phyloP scores from a whole-genome alignment of 2,797 vertebrate genomes.

The Gymnoscopelus braueri region DNA sequence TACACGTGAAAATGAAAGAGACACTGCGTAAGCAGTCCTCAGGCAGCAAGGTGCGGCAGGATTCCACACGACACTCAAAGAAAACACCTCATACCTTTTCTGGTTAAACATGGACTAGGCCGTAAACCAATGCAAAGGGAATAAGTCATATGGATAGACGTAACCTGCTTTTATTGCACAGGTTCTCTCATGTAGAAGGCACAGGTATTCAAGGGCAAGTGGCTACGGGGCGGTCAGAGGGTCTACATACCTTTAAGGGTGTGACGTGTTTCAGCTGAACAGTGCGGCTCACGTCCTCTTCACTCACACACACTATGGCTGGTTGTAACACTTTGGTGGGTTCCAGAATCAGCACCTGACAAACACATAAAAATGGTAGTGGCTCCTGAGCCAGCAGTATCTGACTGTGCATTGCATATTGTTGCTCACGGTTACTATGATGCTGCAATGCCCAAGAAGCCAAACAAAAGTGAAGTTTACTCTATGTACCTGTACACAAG shows the following conservation, averaged over 20 bases:
- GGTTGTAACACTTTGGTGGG: constrained; percentile 86
- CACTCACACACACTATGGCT: constrained; percentile 76
- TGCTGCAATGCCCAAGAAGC: too few relatives aligned
- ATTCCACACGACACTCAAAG: background rate
- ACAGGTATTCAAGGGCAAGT: background rate
- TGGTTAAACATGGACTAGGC: constrained; percentile 30
- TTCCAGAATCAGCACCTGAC: constrained; percentile 89
- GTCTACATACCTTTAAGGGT: constrained; percentile 78
- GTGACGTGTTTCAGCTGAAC: constrained; percentile 84
- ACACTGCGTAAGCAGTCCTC: background rate
- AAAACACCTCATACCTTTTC: constrained; percentile 4
- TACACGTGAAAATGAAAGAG: background rate
- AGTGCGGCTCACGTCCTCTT: constrained; percentile 72
- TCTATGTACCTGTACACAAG: too few relatives aligned
- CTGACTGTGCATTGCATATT: too few relatives aligned
- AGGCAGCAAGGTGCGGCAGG: background rate
- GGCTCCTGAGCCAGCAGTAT: too few relatives aligned
- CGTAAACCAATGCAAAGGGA: background rate
- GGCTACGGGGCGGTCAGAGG: background rate
- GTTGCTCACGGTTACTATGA: too few relatives aligned
- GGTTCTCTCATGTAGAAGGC: background rate
- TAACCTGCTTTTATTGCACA: background rate
- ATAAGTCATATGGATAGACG: background rate
- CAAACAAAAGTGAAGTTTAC: too few relatives aligned
- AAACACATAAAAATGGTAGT: background rate